Percentiles rank a stretch among this genome's conserved stretches.
phyloP scores from a whole-genome alignment of 2,113 vertebrate genomes.

The Macquaria ambigua region DNA sequence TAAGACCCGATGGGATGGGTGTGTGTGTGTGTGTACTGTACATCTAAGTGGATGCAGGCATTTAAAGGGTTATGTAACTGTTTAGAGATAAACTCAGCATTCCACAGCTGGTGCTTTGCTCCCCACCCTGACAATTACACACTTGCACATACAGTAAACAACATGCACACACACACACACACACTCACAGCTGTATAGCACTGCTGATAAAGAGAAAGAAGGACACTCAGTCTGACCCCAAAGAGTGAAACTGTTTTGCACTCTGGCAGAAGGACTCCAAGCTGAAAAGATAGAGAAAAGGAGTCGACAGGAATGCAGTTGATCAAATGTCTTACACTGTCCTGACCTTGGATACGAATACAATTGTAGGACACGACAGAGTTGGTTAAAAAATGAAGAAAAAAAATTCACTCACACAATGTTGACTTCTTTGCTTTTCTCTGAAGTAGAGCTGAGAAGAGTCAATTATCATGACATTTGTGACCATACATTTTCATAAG shows the following conservation, averaged over 20 bases:
- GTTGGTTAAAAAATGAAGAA: background rate
- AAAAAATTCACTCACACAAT: background rate
- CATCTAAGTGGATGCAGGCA: slow-evolving; percentile 27
- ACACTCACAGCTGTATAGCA: slow-evolving; percentile 7
- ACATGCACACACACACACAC: slow-evolving; percentile 18
- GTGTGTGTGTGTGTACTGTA: slow-evolving; percentile 15
- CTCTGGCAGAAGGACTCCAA: background rate
- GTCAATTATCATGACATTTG: background rate
- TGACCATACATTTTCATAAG: background rate
- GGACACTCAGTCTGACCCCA: background rate
- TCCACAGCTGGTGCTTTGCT: slow-evolving; percentile 64
- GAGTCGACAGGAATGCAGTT: background rate
- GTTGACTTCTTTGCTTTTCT: no score
- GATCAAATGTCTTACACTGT: background rate
- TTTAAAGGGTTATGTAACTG: slow-evolving; percentile 69
- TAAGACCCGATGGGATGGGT: slow-evolving; percentile 48
- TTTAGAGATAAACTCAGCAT: slow-evolving; percentile 66
- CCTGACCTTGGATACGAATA: slow-evolving; percentile 1
- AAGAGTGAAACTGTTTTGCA: background rate
- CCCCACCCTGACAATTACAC: slow-evolving; percentile 67
- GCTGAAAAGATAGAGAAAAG: background rate
- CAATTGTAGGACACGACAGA: background rate
- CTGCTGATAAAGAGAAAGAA: slow-evolving; percentile 23
- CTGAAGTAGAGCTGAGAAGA: background rate
- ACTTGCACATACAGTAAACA: slow-evolving; percentile 39